A percentile compares a stretch with the other conserved stretches of the same genome.
phyloP scores from a whole-genome alignment of 2,797 vertebrate species.

The Lemur catta region DNA sequence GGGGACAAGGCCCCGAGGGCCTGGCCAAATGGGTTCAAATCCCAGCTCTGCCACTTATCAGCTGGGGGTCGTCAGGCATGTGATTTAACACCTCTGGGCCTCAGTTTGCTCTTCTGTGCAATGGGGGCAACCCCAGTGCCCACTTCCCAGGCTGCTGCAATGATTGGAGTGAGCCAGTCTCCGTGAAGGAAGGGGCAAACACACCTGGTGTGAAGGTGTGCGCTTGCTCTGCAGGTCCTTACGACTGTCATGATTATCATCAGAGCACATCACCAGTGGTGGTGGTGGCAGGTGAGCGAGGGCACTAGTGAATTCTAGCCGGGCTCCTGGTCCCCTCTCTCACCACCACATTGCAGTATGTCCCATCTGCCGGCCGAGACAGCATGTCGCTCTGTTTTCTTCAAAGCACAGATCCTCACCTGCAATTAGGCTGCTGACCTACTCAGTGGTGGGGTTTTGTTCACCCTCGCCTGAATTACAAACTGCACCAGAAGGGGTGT shows the following conservation, averaged over 20 bases:
- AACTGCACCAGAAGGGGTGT: not conserved
- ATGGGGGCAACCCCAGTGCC: not conserved
- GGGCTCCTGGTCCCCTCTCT: not conserved
- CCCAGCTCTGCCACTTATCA: not conserved
- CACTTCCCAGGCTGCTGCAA: no score
- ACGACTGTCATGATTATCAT: fast-evolving
- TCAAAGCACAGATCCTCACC: not conserved
- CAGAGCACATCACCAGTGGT: fast-evolving
- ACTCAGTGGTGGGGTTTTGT: not conserved
- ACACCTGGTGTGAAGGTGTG: fast-evolving
- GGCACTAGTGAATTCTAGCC: fast-evolving
- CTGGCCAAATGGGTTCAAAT: not conserved
- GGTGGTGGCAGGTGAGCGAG: fast-evolving
- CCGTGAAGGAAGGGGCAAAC: fast-evolving
- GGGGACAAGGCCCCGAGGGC: not conserved
- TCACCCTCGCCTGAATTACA: not conserved
- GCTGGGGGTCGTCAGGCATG: not conserved
- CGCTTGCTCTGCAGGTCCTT: fast-evolving
- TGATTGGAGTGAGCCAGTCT: no score
- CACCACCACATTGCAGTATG: fast-evolving
- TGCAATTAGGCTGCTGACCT: no score
- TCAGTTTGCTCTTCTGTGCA: not conserved
- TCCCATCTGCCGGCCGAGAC: fast-evolving
- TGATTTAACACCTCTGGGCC: not conserved
- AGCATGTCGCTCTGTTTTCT: not conserved